A percentile compares a stretch with the other conserved stretches of the same genome.
Evolutionary conservation across 2,888 invertebrate species (phyloP).

Genomic region (Spatulosminthurus flaviceps): DNA sequence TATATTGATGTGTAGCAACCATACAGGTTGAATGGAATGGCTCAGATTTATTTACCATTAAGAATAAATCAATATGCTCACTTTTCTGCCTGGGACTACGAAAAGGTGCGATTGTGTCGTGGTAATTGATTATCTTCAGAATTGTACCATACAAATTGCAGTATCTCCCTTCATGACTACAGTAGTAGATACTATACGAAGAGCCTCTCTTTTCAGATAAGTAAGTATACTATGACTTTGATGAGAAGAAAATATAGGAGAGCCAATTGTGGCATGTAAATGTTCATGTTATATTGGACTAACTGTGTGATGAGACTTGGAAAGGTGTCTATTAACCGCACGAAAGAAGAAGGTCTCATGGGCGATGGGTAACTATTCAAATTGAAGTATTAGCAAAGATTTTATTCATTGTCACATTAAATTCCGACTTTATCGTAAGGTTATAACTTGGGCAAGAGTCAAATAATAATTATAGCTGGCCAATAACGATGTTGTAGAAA

Average conservation of each 20-base stretch:
- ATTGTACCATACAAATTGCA: too few species aligned
- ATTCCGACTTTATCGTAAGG: constrained; percentile 7
- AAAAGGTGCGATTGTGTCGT: not conserved
- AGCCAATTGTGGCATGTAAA: too few species aligned
- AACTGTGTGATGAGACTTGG: too few species aligned
- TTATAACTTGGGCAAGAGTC: not conserved
- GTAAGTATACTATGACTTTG: too few species aligned
- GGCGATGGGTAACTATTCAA: constrained; percentile 3
- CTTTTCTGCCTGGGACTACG: not conserved
- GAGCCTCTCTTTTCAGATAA: too few species aligned
- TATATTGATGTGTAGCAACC: not conserved
- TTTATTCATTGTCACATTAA: constrained; percentile 8
- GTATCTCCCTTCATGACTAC: too few species aligned
- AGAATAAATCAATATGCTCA: not conserved
- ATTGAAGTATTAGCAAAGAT: not conserved
- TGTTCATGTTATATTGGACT: too few species aligned
- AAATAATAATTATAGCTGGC: too few species aligned
- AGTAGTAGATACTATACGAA: too few species aligned
- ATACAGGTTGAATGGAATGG: not conserved
- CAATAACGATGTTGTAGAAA: too few species aligned
- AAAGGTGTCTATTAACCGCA: not conserved
- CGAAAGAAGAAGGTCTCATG: not conserved
- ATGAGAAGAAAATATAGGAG: too few species aligned
- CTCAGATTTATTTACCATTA: not conserved
- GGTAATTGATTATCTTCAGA: not conserved